phyloP scores from a whole-genome alignment of 2,113 vertebrate species.

The Chaenocephalus aceratus region DNA sequence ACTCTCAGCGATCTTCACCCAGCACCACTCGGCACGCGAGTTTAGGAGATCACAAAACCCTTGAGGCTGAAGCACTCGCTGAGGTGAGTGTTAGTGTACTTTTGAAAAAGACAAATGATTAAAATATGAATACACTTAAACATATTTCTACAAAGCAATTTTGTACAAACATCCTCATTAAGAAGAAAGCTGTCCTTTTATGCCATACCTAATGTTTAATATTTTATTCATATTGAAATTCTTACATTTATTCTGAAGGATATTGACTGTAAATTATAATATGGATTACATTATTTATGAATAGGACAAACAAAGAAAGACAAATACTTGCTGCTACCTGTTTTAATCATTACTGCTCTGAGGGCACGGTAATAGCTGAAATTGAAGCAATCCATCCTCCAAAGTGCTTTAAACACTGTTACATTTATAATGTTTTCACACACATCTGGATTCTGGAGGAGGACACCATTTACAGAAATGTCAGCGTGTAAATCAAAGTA shows the following conservation, averaged over 20 bases:
- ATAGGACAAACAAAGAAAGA: not conserved
- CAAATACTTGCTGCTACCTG: not conserved
- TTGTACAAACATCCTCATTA: not conserved
- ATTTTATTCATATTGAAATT: not conserved
- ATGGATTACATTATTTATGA: not conserved
- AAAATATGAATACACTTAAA: not conserved
- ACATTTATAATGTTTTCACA: not conserved
- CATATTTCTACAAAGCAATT: not conserved
- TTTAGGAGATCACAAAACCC: slow-evolving; percentile 95
- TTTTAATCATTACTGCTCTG: not conserved
- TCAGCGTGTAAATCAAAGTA: not conserved
- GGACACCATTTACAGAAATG: not conserved
- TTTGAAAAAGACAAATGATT: not conserved
- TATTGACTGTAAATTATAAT: not conserved
- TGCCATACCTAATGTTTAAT: not conserved
- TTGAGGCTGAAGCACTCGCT: slow-evolving; percentile 96
- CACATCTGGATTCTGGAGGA: not conserved
- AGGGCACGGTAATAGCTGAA: not conserved
- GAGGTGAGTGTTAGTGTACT: slow-evolving; percentile 82
- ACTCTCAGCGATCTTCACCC: slow-evolving; percentile 87
- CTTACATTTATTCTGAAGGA: not conserved
- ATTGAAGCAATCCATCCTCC: not conserved
- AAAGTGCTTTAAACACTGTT: not conserved
- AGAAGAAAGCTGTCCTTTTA: not conserved
- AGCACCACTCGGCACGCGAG: slow-evolving; percentile 93